Base-by-base conservation (phyloP, 2,797 vertebrate species). In the Centroberyx gerrardi region DNA sequence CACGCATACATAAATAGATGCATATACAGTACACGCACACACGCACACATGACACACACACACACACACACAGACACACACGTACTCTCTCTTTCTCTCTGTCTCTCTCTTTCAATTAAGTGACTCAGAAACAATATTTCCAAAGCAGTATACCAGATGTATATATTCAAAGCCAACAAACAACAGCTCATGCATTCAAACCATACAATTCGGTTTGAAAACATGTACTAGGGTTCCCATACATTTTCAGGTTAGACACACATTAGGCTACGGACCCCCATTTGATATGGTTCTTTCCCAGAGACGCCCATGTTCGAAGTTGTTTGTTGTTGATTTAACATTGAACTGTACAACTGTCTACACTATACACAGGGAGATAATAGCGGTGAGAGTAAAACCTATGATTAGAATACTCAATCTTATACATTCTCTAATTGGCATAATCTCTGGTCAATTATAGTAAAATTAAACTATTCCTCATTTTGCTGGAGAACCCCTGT, bases 281-380 rank as follows among this genome's bases (percentile, higher is more conserved):
- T 36, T 8, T 36, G 33, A 36, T 36, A 36, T 51, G 17, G 6
- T 51, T 51, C 2, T n/a, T 12, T 48, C 2, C 15, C 14, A 15
- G 14, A 17, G 5, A 36, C 33, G 4, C 22, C 33, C 33, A 36
- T 36, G 7, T 36, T 4, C 1, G 2, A 36, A 36, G 33, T 4
- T 8, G 4, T 36, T 36, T 36, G 33, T 36, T 36, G 7, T 36
- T 36, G 33, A 36, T 75, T 15, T 59, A 51, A 28, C 49, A 29
- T 68, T 40, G 14, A 33, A 74, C 42, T 68, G 54, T 36, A 8
- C 9, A 64, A 42, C 27, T 79, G 14, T 74, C 72, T 58, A 48
- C 22, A 15, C n/a, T 58, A 13, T 48, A 28, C 0, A 3, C 22
- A 18, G 33, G 36, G 42, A 56, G 31, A 46, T 65, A 54, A 46